Percentiles rank a stretch among this genome's conserved stretches.
These are phyloP conservation scores for Lithobates sylvaticus DNA, from an alignment of 2,797 vertebrate species.

Conservation along the genomic window DNA sequence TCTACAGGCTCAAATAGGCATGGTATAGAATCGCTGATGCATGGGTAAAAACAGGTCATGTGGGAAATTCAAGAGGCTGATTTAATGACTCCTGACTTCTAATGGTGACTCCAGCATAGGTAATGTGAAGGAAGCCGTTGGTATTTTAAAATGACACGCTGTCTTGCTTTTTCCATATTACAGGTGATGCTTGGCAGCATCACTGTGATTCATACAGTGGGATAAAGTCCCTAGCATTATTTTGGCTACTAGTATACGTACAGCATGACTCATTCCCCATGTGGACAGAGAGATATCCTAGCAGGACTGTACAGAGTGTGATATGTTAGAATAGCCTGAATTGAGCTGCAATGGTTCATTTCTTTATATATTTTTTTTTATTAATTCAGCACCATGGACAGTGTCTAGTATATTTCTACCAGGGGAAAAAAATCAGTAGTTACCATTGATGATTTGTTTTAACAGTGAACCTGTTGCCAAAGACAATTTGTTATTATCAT, in stretches of 20 bases:
- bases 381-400: slow-evolving; percentile 42
- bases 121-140: not conserved
- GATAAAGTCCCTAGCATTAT: not conserved
- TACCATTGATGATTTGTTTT: not conserved
- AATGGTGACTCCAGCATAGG: slow-evolving; percentile 22
- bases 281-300: not conserved
- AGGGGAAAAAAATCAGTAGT: not conserved
- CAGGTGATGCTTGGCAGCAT: not conserved
- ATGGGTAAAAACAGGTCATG: slow-evolving; percentile 33
- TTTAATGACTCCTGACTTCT: slow-evolving; percentile 35
- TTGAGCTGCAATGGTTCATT: not conserved
- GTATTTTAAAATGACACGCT: not conserved
- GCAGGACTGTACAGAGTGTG: not conserved
- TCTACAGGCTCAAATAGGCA: slow-evolving; percentile 34
- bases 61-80: slow-evolving; percentile 35
- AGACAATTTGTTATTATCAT: too few species aligned
- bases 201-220: not conserved
- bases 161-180: not conserved
- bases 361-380: not conserved
- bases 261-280: not conserved
- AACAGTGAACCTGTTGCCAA: not conserved
- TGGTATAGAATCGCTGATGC: slow-evolving; percentile 23
- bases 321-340: not conserved
- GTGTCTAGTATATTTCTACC: not conserved
- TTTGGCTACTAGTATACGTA: not conserved